Conservation (phyloP, 2,888 invertebrate genomes). For the Cinara cedri region DNA sequence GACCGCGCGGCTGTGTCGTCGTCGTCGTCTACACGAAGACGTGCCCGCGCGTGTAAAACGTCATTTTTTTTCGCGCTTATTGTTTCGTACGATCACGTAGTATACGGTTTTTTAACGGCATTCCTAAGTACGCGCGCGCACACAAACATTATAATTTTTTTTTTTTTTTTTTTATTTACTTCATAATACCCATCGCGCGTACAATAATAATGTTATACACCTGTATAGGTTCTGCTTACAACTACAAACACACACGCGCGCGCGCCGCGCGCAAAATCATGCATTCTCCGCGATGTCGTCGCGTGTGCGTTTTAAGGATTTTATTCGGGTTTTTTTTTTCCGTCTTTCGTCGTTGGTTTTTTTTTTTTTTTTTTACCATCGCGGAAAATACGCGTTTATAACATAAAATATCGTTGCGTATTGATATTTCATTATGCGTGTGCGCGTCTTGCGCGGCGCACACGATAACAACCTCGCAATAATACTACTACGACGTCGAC, state of each 20-base stretch:
- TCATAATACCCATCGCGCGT: no score
- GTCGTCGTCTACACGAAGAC: neutral
- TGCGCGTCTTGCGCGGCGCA: neutral
- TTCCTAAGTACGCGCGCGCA: conserved; percentile 1
- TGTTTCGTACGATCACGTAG: conserved; percentile 35
- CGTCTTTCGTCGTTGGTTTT: no score
- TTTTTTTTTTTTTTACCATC: neutral
- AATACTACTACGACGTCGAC: no score
- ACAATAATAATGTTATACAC: no score
- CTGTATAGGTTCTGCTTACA: no score
- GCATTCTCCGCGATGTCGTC: neutral
- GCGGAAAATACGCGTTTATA: neutral
- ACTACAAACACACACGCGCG: neutral
- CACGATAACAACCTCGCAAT: no score
- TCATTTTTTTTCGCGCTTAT: conserved; percentile 18
- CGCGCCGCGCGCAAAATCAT: neutral
- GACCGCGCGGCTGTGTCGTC: neutral
- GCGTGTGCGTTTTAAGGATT: neutral
- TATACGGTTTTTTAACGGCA: conserved; percentile 38
- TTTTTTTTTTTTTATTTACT: no score
- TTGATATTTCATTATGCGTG: neutral
- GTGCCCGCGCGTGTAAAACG: conserved; percentile 23
- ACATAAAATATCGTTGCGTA: no score
- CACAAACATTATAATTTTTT: neutral
- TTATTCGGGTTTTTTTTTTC: neutral